These are phyloP conservation scores for Opisthocomus hoazin DNA, from an alignment of 2,113 vertebrate species.

Conservation along the genomic window DNA sequence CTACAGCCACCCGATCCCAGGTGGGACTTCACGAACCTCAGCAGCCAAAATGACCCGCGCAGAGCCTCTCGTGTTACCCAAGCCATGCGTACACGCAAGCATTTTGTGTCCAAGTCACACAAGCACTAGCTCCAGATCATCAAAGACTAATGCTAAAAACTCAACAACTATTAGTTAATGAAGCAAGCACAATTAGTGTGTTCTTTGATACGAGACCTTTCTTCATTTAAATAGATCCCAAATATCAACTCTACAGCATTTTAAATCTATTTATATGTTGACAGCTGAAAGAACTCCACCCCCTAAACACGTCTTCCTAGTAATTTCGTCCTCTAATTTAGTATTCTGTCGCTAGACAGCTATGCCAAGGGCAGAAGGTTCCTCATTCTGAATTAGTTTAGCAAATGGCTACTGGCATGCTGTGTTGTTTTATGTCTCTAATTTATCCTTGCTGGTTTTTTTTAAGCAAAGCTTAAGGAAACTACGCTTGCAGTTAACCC, in stretches of 20 bases:
- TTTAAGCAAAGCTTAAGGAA: not conserved
- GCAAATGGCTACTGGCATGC: not conserved
- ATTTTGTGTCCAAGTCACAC: not conserved
- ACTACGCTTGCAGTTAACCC: not conserved
- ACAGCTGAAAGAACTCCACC: not conserved
- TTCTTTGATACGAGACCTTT: not conserved
- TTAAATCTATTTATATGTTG: not conserved
- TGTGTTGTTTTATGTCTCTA: not conserved
- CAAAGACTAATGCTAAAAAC: not conserved
- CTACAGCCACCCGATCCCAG: not conserved
- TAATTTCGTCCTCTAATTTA: not conserved
- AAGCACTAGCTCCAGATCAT: not conserved
- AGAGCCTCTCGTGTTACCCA: fast-evolving
- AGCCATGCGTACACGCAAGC: not conserved
- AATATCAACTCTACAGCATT: not conserved
- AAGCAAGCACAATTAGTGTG: not conserved
- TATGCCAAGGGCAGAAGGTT: not conserved
- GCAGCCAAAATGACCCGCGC: not conserved
- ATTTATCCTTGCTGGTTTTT: not conserved
- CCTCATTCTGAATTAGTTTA: not conserved
- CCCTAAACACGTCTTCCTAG: not conserved
- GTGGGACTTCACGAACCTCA: not conserved
- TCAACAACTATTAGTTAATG: not conserved
- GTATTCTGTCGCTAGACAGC: not conserved
- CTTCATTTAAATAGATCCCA: not conserved